phyloP scores from a whole-genome alignment of 2,113 vertebrate genomes.

The Cacatua alba region DNA sequence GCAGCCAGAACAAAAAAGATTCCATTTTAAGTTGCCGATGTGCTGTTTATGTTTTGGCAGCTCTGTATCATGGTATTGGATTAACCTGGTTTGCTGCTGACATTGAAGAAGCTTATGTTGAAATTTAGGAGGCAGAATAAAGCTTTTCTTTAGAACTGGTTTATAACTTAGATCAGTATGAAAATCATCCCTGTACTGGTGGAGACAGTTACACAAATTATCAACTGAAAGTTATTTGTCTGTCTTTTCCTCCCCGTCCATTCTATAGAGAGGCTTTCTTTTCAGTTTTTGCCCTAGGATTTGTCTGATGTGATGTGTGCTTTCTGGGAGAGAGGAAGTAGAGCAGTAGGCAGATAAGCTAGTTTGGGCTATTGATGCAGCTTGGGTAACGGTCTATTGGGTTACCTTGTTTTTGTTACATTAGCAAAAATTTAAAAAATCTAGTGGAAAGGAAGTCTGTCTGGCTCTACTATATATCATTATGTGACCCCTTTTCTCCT shows the following conservation, averaged over 20 bases:
- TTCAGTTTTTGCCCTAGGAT: not conserved
- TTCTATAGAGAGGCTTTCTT: not conserved
- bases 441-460: not conserved
- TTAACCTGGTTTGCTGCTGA: constrained; percentile 12
- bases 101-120: not conserved
- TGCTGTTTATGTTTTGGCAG: constrained; percentile 10
- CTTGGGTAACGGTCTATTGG: not conserved
- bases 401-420: not conserved
- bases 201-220: not conserved
- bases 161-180: not conserved
- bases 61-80: not conserved
- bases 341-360: not conserved
- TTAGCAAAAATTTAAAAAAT: not conserved
- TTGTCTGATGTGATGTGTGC: not conserved
- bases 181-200: not conserved
- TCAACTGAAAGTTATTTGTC: not conserved
- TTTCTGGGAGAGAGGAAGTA: not conserved
- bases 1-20: not conserved
- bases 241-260: not conserved
- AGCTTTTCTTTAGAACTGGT: not conserved
- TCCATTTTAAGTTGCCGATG: not conserved
- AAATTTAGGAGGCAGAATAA: not conserved
- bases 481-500: not conserved
- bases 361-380: not conserved
- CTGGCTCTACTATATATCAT: rapidly evolving